Percentiles rank a stretch among this genome's conserved stretches.
Conservation (phyloP, 1,140 invertebrate species). For the Drosophila sp. region DNA sequence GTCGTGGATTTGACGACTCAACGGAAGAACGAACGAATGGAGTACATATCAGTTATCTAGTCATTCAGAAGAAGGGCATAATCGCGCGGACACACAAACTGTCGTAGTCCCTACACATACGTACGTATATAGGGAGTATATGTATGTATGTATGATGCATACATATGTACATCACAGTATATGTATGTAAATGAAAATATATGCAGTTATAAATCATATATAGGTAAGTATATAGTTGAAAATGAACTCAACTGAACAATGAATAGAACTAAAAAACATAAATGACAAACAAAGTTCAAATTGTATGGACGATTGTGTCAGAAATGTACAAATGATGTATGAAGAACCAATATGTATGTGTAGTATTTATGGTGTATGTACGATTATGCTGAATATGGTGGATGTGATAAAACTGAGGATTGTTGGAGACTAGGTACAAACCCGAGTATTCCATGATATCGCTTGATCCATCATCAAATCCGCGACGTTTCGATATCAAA, state of each 20-base stretch:
- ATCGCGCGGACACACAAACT: constrained; percentile 24
- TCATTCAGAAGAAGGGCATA: background rate
- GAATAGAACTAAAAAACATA: constrained; percentile 20
- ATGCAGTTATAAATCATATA: constrained; percentile 42
- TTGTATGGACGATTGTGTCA: constrained; percentile 32
- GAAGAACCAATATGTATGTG: constrained; percentile 65
- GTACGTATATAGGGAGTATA: background rate
- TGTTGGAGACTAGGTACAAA: constrained; percentile 85
- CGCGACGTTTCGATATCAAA: constrained; percentile 91
- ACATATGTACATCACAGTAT: background rate
- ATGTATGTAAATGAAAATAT: background rate
- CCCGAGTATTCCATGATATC: constrained; percentile 95
- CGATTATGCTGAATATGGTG: constrained; percentile 48
- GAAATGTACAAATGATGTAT: constrained; percentile 60
- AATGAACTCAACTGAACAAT: constrained; percentile 32
- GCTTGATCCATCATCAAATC: constrained; percentile 93
- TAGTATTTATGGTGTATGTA: constrained; percentile 46
- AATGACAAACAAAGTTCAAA: constrained; percentile 20
- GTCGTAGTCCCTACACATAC: constrained; percentile 3
- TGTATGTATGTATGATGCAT: constrained; percentile 19
- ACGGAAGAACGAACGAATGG: constrained; percentile 60
- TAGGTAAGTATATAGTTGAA: constrained; percentile 15
- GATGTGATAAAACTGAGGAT: constrained; percentile 66
- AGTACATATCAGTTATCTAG: constrained; percentile 24
- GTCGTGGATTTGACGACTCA: constrained; percentile 78